Conservation (phyloP, 2,888 invertebrate species). For the Pseudolycoriella hygida region DNA sequence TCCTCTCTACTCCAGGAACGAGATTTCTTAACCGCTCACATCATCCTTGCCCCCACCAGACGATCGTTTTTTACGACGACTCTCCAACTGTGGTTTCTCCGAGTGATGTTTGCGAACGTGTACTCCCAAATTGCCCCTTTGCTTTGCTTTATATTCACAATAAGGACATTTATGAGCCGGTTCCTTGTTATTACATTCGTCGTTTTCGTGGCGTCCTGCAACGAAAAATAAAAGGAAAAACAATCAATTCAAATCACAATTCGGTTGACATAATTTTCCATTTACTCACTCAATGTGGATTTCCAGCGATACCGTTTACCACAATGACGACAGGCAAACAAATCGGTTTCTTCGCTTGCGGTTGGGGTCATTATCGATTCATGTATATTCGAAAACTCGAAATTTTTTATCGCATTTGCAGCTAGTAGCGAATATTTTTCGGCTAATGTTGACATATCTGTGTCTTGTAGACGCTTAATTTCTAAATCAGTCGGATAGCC, state of each 20-base stretch:
- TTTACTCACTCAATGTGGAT: constrained; percentile 60
- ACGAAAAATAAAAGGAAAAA: too few species aligned
- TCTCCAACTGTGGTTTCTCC: constrained; percentile 22
- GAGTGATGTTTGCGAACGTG: constrained; percentile 60
- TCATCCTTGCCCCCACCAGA: background rate
- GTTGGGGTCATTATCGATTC: background rate
- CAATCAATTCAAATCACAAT: too few species aligned
- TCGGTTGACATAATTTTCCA: too few species aligned
- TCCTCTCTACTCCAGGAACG: too few species aligned
- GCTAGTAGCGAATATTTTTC: constrained; percentile 8
- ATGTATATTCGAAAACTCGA: constrained; percentile 18
- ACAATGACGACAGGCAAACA: constrained; percentile 9
- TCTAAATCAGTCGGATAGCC: constrained; percentile 13
- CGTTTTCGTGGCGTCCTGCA: constrained; percentile 66
- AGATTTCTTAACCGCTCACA: too few species aligned
- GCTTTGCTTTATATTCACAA: constrained; percentile 59
- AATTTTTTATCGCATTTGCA: constrained; percentile 17
- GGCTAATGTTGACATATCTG: constrained; percentile 10
- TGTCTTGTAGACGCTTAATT: constrained; percentile 4
- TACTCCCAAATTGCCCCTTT: constrained; percentile 61
- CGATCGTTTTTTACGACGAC: constrained; percentile 10
- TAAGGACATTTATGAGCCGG: constrained; percentile 63
- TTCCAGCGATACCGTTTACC: constrained; percentile 66
- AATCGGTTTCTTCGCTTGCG: constrained; percentile 1
- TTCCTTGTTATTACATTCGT: constrained; percentile 66